Percentiles rank a stretch among this genome's conserved stretches.
Evolutionary conservation across 2,888 invertebrate genomes (phyloP).

Genomic region (Nomada fucata): DNA sequence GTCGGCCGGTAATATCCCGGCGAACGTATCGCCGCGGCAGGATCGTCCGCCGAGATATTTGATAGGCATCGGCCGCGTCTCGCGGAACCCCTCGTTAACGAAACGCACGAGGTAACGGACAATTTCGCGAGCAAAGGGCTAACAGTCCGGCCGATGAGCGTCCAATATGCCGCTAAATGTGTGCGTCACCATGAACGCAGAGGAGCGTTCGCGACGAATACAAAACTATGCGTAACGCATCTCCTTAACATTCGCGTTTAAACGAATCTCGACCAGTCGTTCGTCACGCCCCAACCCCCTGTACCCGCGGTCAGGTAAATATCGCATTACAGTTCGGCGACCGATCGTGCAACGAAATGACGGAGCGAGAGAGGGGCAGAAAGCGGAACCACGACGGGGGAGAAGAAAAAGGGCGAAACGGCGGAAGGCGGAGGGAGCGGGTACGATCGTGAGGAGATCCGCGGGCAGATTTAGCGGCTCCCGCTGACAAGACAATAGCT

Average conservation of each 20-base stretch:
- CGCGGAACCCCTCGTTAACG: conserved; percentile 26
- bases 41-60: conserved; percentile 14
- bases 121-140: conserved; percentile 21
- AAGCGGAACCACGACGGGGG: conserved; percentile 25
- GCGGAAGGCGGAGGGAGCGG: conserved; percentile 47
- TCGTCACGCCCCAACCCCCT: not conserved
- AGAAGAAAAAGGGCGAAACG: conserved; percentile 61
- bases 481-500: conserved; percentile 83
- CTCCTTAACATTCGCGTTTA: not conserved
- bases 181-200: too few relatives aligned
- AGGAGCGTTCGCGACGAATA: not conserved
- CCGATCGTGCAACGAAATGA: conserved; percentile 65
- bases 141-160: conserved; percentile 14
- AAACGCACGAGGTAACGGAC: conserved; percentile 7
- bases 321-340: not conserved
- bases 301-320: not conserved
- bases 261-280: not conserved
- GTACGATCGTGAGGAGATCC: conserved; percentile 81
- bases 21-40: not conserved
- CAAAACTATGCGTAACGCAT: too few relatives aligned
- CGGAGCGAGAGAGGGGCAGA: conserved; percentile 60
- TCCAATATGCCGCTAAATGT: not conserved
- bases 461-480: conserved; percentile 82
- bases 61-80: conserved; percentile 16
- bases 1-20: conserved; percentile 31